Evolutionary conservation across 2,797 vertebrate species (phyloP), one percentile per base, ranked within the genome.

Genomic region (Betta splendens): DNA sequence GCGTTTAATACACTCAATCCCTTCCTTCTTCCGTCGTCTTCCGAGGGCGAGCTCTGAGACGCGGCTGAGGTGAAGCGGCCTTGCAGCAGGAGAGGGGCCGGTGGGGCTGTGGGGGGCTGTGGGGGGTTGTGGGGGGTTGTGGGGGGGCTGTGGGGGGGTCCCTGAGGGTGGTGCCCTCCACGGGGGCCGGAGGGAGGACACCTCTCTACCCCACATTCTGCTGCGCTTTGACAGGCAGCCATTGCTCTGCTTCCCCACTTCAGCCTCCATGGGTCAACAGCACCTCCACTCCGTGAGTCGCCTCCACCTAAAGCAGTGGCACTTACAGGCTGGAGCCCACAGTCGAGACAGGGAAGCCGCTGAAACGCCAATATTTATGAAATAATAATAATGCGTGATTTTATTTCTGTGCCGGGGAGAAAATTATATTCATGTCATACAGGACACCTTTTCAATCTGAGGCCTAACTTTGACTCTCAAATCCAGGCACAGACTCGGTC

Each of bases 381-480:
- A 53, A 51, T 35, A 25, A 16, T 17, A 40, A 47, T 10, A 16
- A 28, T 26, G 18, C 51, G 45, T 40, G 54, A 43, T 40, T 39
- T n/a, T n/a, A n/a, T n/a, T n/a, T n/a, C n/a, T n/a, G n/a, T n/a
- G n/a, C n/a, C n/a, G n/a, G n/a, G n/a, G n/a, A n/a, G n/a, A n/a
- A n/a, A n/a, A n/a, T n/a, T n/a, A n/a, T n/a, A n/a, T n/a, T n/a
- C n/a, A n/a, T n/a, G n/a, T n/a, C n/a, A n/a, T n/a, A n/a, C 79
- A 79, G 81, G 86, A 84, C 84, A 86, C 89, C 75, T 90, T 87
- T 87, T 89, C 66, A 86, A 80, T 88, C 86, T 23, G 56, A 83
- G 79, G 70, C 77, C 78, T 81, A 72, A 87, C 84, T 87, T 90
- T 91, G 85, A 89, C 85, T 83, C 86, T 79, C 78, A 49, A 65